Base-by-base conservation (phyloP, 2,797 vertebrate genomes). In the Tamandua tetradactyla region DNA sequence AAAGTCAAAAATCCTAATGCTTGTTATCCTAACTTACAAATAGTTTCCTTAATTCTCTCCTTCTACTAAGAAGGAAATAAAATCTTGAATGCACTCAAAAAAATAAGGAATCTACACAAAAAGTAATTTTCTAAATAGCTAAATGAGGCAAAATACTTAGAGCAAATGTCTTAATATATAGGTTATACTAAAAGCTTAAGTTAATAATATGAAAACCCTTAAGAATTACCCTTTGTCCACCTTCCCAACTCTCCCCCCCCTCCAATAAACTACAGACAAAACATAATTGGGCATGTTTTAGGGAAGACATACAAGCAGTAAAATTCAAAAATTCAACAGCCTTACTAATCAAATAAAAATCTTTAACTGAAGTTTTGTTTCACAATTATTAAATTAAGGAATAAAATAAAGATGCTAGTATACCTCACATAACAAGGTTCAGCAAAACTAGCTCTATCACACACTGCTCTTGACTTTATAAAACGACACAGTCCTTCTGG, bases 331-430 rank as follows among this genome's bases (percentile, higher is more conserved):
- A 59, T 87, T 72, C 64, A 66, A 30, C 35, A 88, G 30, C 62
- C 47, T 57, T 84, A 74, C 57, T 49, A 76, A 62, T 62, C n/a
- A 71, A 30, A 8, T 78, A 83, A 88, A 84, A 68, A 68, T 18
- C 76, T 91, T 14, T 87, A 87, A 25, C 7, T 76, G 8, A 87
- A 75, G 47, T 79, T 81, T 4, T 69, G 12, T 35, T 92, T 94
- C 72, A 87, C 47, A 35, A 61, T 90, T 71, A 79, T 49, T 85
- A 80, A 85, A 30, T 35, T 17, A 86, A 68, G 18, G 55, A 93
- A 11, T 44, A 83, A 61, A 17, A 91, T 42, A 59, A 95, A 81
- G 32, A 71, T 68, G 81, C 75, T 80, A 83, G 78, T n/a, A 72
- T 13, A 83, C 4, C 91, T 78, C 5, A 4, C 55, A 66, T 27